These are phyloP conservation scores for Lithobates pipiens DNA, from an alignment of 2,797 vertebrate genomes.

Conservation along the genomic window DNA sequence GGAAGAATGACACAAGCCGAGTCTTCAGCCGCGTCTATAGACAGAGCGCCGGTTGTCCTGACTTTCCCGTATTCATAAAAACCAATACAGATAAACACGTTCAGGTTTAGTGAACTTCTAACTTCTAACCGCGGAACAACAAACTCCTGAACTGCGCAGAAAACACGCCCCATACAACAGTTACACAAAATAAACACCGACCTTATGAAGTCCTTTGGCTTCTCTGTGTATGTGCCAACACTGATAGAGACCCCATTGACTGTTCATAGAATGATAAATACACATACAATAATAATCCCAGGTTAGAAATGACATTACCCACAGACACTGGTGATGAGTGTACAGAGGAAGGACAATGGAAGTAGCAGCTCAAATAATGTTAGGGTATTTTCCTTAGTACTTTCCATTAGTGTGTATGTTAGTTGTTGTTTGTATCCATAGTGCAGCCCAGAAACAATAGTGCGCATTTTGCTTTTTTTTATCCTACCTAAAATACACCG, in stretches of 20 bases:
- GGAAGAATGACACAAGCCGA: background rate
- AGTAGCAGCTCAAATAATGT: too few relatives aligned
- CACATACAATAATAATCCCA: background rate
- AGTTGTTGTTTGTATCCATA: too few relatives aligned
- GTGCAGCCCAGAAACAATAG: too few relatives aligned
- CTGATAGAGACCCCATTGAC: conserved; percentile 10
- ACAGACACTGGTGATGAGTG: background rate
- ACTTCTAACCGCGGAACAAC: conserved; percentile 6
- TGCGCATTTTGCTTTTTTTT: too few relatives aligned
- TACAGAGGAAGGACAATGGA: too few relatives aligned
- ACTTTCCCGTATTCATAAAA: background rate
- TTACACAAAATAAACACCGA: conserved; percentile 11
- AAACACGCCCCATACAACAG: background rate
- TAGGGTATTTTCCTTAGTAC: too few relatives aligned
- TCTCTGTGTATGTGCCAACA: conserved; percentile 12
- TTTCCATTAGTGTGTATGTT: too few relatives aligned
- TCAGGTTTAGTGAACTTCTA: conserved; percentile 3
- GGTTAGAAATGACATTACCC: background rate
- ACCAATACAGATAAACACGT: background rate
- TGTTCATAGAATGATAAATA: conserved; percentile 6
- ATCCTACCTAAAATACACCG: too few relatives aligned
- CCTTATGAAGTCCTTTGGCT: background rate
- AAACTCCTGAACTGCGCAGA: conserved; percentile 1
- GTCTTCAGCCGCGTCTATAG: background rate
- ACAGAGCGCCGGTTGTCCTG: conserved; percentile 21